Conservation (phyloP, 2,888 invertebrate species). For the Melolontha melolontha region DNA sequence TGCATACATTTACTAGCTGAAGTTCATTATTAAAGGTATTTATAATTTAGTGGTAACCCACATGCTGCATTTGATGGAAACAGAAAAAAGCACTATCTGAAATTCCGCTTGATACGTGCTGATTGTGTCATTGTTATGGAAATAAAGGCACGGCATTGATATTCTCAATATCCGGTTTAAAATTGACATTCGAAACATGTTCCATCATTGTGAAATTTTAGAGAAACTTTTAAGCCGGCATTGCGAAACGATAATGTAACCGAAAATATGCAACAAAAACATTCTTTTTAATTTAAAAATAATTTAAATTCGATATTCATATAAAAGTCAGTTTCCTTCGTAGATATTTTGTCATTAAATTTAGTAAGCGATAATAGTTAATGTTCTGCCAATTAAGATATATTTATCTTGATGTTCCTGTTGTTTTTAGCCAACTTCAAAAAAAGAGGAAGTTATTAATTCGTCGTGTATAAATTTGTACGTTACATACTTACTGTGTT, state of each 20-base stretch:
- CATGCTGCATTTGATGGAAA: conserved; percentile 42
- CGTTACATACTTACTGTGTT: too few species aligned
- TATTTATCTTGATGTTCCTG: too few species aligned
- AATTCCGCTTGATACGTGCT: conserved; percentile 52
- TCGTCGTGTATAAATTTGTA: too few species aligned
- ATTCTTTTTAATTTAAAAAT: not conserved
- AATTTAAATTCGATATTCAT: too few species aligned
- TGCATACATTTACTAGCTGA: too few species aligned
- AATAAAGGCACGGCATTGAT: conserved; percentile 51
- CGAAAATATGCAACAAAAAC: not conserved
- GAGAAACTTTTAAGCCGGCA: conserved; percentile 44
- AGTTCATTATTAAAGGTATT: conserved; percentile 11
- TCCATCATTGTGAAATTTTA: conserved; percentile 46
- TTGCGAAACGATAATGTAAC: conserved; percentile 7
- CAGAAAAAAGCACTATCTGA: conserved; percentile 47
- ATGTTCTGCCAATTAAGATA: too few species aligned
- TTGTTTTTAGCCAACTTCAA: too few species aligned
- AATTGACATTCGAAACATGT: conserved; percentile 52
- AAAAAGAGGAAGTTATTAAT: too few species aligned
- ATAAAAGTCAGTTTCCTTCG: too few species aligned
- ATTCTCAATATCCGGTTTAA: conserved; percentile 52
- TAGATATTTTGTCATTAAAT: too few species aligned
- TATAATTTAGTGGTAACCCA: conserved; percentile 40
- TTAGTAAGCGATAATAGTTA: too few species aligned
- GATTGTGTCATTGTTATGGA: conserved; percentile 53